These are phyloP conservation scores for Drosophila biarmipes DNA, from an alignment of 1,140 invertebrate species.

Conservation along the genomic window DNA sequence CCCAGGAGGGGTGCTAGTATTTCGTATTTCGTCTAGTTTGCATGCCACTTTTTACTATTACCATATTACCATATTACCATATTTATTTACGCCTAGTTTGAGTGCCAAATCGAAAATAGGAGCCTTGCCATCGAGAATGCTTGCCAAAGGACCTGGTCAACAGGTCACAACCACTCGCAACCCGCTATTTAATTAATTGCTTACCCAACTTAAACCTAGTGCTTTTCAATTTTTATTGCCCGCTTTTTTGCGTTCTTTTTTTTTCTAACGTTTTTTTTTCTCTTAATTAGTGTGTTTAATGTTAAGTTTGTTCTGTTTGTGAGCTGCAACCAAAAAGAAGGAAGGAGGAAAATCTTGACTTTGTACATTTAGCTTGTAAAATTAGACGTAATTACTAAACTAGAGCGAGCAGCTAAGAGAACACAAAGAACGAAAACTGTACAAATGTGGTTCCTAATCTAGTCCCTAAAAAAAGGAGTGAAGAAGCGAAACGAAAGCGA, in stretches of 20 bases:
- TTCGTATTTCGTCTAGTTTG: conserved; percentile 32
- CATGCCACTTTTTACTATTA: conserved; percentile 23
- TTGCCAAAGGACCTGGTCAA: conserved; percentile 32
- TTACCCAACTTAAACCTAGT: conserved; percentile 18
- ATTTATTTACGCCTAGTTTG: conserved; percentile 69
- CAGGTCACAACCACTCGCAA: conserved; percentile 29
- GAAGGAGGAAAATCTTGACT: conserved; percentile 39
- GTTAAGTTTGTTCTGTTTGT: conserved; percentile 21
- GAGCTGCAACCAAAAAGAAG: conserved; percentile 55
- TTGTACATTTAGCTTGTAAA: conserved; percentile 72
- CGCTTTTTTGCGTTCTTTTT: conserved; percentile 9
- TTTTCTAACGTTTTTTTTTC: not conserved
- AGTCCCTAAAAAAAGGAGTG: conserved; percentile 67
- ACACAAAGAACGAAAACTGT: conserved; percentile 72
- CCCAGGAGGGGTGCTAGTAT: conserved; percentile 49
- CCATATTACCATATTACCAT: conserved; percentile 5
- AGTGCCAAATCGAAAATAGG: conserved; percentile 50
- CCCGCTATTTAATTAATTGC: conserved; percentile 43
- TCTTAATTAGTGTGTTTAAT: conserved; percentile 10
- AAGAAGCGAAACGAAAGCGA: conserved; percentile 14
- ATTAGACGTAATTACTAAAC: conserved; percentile 50
- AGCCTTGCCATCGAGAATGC: conserved; percentile 42
- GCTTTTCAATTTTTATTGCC: conserved; percentile 1
- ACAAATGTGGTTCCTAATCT: conserved; percentile 84
- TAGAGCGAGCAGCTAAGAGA: conserved; percentile 35